These are phyloP conservation scores for Centropus unirufus DNA, from an alignment of 2,113 vertebrate genomes.

Conservation along the genomic window DNA sequence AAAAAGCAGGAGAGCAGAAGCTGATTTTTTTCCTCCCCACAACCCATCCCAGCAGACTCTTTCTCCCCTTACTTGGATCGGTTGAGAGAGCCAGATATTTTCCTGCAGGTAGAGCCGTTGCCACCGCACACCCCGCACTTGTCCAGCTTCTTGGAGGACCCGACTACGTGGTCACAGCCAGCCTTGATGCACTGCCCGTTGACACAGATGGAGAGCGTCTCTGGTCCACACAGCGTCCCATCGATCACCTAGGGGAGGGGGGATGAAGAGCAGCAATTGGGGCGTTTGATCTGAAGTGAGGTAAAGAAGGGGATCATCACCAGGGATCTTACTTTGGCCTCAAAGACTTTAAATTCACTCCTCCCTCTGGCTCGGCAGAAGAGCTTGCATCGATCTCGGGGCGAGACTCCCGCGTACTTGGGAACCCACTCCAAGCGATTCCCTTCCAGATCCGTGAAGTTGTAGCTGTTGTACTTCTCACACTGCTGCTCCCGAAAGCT, in stretches of 20 bases:
- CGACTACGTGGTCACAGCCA: conserved; percentile 91
- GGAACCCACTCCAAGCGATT: conserved; percentile 91
- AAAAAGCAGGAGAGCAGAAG: background rate
- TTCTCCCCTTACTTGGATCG: conserved; percentile 82
- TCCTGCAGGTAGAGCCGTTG: conserved; percentile 87
- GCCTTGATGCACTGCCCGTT: conserved; percentile 96
- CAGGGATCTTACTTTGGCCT: conserved; percentile 85
- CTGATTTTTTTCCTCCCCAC: background rate
- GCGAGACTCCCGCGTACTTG: conserved; percentile 91
- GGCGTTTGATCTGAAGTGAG: background rate
- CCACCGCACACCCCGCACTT: conserved; percentile 94
- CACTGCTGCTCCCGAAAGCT: conserved; percentile 97
- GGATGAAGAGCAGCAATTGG: background rate
- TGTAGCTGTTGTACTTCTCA: conserved; percentile 89
- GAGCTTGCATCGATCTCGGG: conserved; percentile 93
- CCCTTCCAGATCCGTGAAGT: conserved; percentile 84
- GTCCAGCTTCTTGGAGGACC: conserved; percentile 91
- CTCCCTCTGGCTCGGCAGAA: conserved; percentile 89
- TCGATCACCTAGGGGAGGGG: conserved; percentile 85
- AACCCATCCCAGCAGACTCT: background rate
- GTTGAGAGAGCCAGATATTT: conserved; percentile 88
- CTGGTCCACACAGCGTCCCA: conserved; percentile 91
- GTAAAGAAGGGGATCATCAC: background rate
- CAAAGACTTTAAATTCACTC: conserved; percentile 96
- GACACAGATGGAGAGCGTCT: conserved; percentile 93